Evolutionary conservation across 2,797 vertebrate genomes (phyloP), one percentile per base, ranked within the genome.

Genomic region (Lycodopsis pacificus): DNA sequence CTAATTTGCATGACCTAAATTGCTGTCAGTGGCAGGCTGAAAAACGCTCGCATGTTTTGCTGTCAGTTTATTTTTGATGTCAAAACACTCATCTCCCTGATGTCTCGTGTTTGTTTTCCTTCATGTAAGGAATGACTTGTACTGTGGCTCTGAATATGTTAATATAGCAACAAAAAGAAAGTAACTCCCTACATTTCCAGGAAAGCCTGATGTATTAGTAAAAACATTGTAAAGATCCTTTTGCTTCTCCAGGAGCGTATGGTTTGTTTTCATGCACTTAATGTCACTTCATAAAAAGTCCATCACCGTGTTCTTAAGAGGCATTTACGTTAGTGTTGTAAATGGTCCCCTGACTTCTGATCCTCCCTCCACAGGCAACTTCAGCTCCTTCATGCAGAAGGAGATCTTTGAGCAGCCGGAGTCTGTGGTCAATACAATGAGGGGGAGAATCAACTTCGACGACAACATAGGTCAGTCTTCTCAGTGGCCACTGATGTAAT

Each of bases 371-470:
- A 13, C 86, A 98, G 98, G 98, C 56, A 99, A 99, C 94, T 99
- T 95, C 95, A 99, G 97, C 86, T 97, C 97, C 0, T 99, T 98
- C 91, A 99, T 99, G 98, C 98, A 99, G 94, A 99, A 99, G 86
- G 98, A 99, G 80, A 99, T 99, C 87, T 99, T 99, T 86, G 98
- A 99, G 82, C 98, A 99, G 91, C 98, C 98, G 0, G 98, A 99
- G 86, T 99, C 98, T 22, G 98, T 99, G 2, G 96, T 99, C 79
- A 99, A 99, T 84, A 99, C 98, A 7, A 99, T 99, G 98, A 97
- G 98, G 94, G 98, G 98, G 86, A 96, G 98, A 91, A 93, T 99
- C 87, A 99, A 99, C 95, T 99, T 99, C n/a, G 96, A 99, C 42
- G 95, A 99, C 87, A 97, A 97, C 87, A 98, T 97, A 83, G 98